Evolutionary conservation across 2,113 vertebrate genomes (phyloP), one percentile per base, ranked within the genome.

Genomic region (Romanogobio albipinnatus): DNA sequence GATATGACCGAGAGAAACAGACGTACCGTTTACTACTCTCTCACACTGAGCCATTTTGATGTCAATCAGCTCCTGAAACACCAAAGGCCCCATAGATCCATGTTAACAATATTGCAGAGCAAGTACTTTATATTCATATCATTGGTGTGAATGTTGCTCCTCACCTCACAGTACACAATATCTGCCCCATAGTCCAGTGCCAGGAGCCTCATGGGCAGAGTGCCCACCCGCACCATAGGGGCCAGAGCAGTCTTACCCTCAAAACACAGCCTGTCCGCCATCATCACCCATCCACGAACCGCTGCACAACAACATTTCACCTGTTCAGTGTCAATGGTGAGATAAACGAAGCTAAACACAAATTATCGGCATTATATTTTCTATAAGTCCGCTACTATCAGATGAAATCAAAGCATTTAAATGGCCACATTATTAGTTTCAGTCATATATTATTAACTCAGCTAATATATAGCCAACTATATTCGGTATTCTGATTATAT

Each of bases 101-200:
- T 47, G 15, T 19, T 0, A 6, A 22, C 17, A 22, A 70, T 8
- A 70, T 22, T 39, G 9, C 33, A 70, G 19, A 1, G 64, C 66
- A 70, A 89, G 70, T 79, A 8, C 13, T 29, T 75, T 0, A 29
- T 6, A 4, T 17, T 29, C 7, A 49, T 11, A 14, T 0, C 3
- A 9, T 0, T 19, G 17, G 66, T 43, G 66, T 10, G 1, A 13
- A 76, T 53, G 70, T 14, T 49, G 14, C 9, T 36, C 33, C 94
- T 78, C 92, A 99, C 98, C 97, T 99, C 97, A 74, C 97, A 97
- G 91, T 99, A 99, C 58, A 99, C 98, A 47, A 99, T 94, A 83
- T 99, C 97, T 0, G 98, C 98, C 39, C 98, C 98, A 15, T 97
- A 98, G 92, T 99, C 97, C 91, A 99, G 92, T 9, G 98, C 97